phyloP scores from a whole-genome alignment of 2,888 invertebrate species.

The Spilosoma lubricipeda region DNA sequence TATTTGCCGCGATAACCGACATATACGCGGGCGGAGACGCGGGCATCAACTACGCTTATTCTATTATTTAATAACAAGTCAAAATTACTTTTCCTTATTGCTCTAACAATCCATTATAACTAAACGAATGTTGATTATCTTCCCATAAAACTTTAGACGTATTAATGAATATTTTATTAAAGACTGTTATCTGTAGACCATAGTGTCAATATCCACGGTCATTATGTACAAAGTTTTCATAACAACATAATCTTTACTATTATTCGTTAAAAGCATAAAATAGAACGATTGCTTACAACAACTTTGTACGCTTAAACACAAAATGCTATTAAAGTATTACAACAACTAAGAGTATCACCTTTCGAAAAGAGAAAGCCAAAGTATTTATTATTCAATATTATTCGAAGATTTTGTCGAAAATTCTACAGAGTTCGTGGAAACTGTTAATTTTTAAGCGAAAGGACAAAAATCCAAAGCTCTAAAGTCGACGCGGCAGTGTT shows the following conservation, averaged over 20 bases:
- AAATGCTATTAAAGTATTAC: conserved; percentile 68
- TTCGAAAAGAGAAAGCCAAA: conserved; percentile 52
- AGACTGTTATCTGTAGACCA: background rate
- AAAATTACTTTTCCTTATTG: background rate
- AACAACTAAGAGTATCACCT: conserved; percentile 61
- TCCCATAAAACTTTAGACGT: background rate
- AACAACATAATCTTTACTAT: conserved; percentile 10
- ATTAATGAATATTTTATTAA: background rate
- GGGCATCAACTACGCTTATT: too few species aligned
- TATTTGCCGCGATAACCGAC: too few species aligned
- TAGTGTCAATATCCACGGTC: background rate
- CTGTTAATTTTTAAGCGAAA: conserved; percentile 78
- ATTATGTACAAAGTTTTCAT: conserved; percentile 17
- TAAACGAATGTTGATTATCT: background rate
- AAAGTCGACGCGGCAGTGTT: conserved; percentile 22
- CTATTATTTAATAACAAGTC: too few species aligned
- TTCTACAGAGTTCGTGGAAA: conserved; percentile 59
- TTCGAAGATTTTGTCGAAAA: conserved; percentile 65
- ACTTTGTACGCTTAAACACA: conserved; percentile 18
- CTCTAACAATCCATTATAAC: background rate
- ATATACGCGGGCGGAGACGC: too few species aligned
- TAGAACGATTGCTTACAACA: conserved; percentile 13
- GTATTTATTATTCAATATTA: conserved; percentile 73
- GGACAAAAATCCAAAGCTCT: conserved; percentile 66
- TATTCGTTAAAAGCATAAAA: conserved; percentile 18